Conservation (phyloP, 1,140 invertebrate genomes). For the Camponotus floridanus region DNA sequence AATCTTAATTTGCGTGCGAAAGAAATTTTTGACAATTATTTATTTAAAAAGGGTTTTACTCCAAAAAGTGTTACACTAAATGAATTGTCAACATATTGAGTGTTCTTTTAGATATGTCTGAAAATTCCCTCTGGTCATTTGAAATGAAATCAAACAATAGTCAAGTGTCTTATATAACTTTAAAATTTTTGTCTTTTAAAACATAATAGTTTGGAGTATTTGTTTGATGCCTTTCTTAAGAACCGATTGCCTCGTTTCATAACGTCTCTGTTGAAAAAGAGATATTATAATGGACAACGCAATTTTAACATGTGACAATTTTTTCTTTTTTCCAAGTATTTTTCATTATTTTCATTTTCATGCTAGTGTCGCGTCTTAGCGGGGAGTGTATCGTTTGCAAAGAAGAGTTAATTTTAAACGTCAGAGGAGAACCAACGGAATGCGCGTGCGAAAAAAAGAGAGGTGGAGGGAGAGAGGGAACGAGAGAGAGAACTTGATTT, state of each 20-base stretch:
- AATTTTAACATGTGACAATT: too few relatives aligned
- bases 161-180: background rate
- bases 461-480: too few relatives aligned
- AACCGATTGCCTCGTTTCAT: too few relatives aligned
- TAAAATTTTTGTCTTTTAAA: too few relatives aligned
- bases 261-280: too few relatives aligned
- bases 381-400: conserved; percentile 6
- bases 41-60: background rate
- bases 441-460: too few relatives aligned
- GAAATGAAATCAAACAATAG: background rate
- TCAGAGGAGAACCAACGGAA: too few relatives aligned
- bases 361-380: conserved; percentile 7
- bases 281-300: too few relatives aligned
- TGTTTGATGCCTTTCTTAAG: too few relatives aligned
- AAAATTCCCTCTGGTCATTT: background rate
- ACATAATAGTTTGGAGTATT: too few relatives aligned
- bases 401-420: too few relatives aligned
- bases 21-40: background rate
- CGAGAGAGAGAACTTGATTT: too few relatives aligned
- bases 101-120: background rate
- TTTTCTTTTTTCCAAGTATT: background rate
- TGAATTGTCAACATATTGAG: background rate
- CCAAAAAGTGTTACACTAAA: background rate
- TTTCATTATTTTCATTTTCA: conserved; percentile 18
- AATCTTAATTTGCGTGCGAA: background rate